phyloP scores from a whole-genome alignment of 2,113 vertebrate genomes.

The Lasiurus cinereus region DNA sequence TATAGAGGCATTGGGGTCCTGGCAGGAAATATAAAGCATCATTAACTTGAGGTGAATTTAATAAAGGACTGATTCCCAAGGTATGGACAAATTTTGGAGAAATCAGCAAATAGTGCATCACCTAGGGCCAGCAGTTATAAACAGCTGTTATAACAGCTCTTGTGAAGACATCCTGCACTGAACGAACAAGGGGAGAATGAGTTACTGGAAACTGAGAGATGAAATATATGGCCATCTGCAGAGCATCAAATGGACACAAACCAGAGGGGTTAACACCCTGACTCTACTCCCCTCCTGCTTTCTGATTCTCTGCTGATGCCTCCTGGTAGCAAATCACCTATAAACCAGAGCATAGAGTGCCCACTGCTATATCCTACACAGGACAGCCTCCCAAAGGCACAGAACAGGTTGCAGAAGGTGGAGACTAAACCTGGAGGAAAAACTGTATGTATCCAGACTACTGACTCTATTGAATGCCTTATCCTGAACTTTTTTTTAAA shows the following conservation, averaged over 20 bases:
- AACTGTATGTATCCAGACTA: neutral
- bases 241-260: neutral
- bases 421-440: neutral
- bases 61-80: conserved; percentile 18
- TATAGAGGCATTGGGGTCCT: neutral
- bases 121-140: neutral
- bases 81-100: conserved; percentile 3
- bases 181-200: neutral
- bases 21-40: neutral
- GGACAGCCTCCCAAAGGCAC: neutral
- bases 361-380: rapidly evolving
- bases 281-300: neutral
- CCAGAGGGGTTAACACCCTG: neutral
- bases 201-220: conserved; percentile 1
- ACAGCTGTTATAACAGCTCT: neutral
- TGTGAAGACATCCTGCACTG: neutral
- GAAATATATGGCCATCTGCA: neutral
- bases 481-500: neutral
- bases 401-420: neutral
- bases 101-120: neutral
- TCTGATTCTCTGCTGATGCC: neutral
- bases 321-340: neutral
- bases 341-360: neutral
- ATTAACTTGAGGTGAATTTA: neutral
- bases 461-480: neutral